Conservation (phyloP, 2,113 vertebrate genomes). For the Acinonyx jubatus region DNA sequence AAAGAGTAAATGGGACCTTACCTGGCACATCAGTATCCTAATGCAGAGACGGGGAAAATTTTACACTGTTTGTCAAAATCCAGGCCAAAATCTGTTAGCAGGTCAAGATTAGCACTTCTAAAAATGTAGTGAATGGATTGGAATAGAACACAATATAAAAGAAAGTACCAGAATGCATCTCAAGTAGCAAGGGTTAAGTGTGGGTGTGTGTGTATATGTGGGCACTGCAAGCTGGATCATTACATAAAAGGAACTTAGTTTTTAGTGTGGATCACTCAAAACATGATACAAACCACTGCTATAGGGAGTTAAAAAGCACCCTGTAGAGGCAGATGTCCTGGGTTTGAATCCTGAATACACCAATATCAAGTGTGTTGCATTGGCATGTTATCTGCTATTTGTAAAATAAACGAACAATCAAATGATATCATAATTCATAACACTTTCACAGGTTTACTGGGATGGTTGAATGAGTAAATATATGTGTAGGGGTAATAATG, state of each 20-base stretch:
- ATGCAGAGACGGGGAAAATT: neutral
- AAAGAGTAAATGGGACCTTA: neutral
- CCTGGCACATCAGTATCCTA: too few relatives aligned
- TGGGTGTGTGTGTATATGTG: neutral
- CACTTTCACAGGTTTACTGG: neutral
- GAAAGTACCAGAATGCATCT: neutral
- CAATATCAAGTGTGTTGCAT: neutral
- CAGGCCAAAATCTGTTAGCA: neutral
- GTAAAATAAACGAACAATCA: neutral
- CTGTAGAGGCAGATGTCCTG: neutral
- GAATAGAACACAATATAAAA: neutral
- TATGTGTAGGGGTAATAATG: neutral
- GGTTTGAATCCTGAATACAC: neutral
- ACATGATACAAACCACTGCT: neutral
- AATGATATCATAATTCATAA: neutral
- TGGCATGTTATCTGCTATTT: neutral
- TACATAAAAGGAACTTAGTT: neutral
- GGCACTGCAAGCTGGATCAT: neutral
- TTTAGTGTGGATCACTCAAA: neutral
- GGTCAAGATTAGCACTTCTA: neutral
- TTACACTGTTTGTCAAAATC: neutral
- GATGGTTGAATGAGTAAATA: neutral
- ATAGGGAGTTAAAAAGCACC: neutral
- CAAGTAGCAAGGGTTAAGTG: neutral
- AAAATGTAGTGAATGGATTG: neutral